Evolutionary conservation across 2,113 vertebrate genomes (phyloP).

Genomic region (Carlito syrichta): DNA sequence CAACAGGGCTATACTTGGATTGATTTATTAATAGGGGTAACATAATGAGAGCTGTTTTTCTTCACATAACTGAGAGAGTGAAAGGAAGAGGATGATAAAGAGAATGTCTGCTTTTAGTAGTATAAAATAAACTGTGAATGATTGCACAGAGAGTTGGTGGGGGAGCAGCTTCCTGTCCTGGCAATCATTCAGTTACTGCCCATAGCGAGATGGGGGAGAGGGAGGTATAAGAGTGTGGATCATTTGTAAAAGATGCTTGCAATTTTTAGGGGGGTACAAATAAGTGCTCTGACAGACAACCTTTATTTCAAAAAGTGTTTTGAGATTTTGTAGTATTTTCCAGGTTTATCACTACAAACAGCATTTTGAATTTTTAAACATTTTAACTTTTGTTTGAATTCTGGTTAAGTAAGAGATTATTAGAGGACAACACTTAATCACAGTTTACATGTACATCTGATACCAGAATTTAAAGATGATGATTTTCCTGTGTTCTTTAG

Average conservation of each 20-base stretch:
- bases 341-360: neutral
- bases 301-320: neutral
- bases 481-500: neutral
- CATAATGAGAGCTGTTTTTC: neutral
- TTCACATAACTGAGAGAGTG: neutral
- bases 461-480: neutral
- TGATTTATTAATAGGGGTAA: neutral
- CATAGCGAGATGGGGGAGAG: neutral
- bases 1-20: neutral
- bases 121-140: neutral
- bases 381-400: constrained; percentile 39
- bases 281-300: neutral
- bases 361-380: constrained; percentile 1
- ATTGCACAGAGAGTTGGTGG: neutral
- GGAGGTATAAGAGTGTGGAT: neutral
- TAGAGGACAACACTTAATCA: neutral
- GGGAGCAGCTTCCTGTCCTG: neutral
- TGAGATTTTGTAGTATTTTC: neutral
- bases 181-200: neutral
- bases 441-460: neutral
- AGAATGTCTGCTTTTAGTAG: neutral
- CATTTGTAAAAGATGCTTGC: neutral
- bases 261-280: too few species aligned
- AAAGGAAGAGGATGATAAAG: neutral
- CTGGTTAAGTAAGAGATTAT: neutral